Evolutionary conservation across 2,797 vertebrate genomes (phyloP).

Genomic region (Bovichtus variegatus): DNA sequence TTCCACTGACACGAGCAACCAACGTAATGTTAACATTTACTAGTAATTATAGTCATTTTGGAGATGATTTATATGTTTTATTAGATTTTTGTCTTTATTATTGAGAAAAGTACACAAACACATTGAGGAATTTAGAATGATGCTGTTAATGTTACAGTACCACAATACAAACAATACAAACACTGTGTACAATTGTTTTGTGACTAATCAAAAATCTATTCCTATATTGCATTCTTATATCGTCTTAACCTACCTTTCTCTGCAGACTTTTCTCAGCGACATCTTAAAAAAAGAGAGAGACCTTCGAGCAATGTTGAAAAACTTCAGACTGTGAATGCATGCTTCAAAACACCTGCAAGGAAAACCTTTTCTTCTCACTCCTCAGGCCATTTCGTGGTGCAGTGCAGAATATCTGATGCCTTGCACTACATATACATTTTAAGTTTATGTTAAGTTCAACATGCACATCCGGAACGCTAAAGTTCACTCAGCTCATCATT

Average conservation of each 20-base stretch:
- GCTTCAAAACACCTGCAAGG: constrained; percentile 48
- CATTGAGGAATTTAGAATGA: neutral
- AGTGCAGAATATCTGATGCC: constrained; percentile 39
- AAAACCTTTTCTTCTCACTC: constrained; percentile 15
- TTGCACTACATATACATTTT: neutral
- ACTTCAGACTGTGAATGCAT: constrained; percentile 18
- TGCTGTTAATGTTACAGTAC: neutral
- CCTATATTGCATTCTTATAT: neutral
- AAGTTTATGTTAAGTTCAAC: neutral
- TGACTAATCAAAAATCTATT: constrained; percentile 5
- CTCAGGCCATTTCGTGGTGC: constrained; percentile 42
- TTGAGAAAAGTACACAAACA: neutral
- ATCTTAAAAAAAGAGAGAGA: constrained; percentile 50
- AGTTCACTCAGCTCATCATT: constrained; percentile 9
- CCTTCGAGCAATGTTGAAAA: constrained; percentile 54
- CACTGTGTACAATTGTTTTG: constrained; percentile 2
- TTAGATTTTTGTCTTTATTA: neutral
- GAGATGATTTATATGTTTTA: neutral
- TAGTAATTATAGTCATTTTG: neutral
- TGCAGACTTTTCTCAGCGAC: constrained; percentile 29
- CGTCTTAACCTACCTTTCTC: constrained; percentile 5
- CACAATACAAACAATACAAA: neutral
- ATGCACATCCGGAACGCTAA: neutral
- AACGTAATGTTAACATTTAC: constrained; percentile 1
- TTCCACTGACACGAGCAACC: neutral